These are phyloP conservation scores for Protomyctophum bolini DNA, from an alignment of 2,113 vertebrate species.

Conservation along the genomic window DNA sequence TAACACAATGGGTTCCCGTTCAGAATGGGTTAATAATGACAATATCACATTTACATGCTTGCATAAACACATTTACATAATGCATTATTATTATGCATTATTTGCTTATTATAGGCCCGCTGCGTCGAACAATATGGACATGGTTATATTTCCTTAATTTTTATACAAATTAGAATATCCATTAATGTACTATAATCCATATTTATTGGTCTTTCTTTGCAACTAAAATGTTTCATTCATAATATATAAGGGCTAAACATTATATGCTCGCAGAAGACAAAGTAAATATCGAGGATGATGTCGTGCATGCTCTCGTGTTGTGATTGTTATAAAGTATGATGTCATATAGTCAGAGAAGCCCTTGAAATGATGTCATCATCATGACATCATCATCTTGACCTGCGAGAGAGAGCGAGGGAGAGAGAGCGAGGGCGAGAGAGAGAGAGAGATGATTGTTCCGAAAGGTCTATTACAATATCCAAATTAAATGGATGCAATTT, in stretches of 20 bases:
- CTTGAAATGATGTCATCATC: not conserved
- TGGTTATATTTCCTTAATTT: too few relatives aligned
- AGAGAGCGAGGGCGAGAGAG: too few relatives aligned
- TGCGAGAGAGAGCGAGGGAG: not conserved
- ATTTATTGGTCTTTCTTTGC: too few relatives aligned
- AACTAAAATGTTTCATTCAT: too few relatives aligned
- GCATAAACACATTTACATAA: not conserved
- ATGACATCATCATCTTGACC: not conserved
- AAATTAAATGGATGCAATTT: constrained; percentile 66
- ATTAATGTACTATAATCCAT: too few relatives aligned
- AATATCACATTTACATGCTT: constrained; percentile 12
- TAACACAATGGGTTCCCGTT: too few relatives aligned
- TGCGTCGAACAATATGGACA: too few relatives aligned
- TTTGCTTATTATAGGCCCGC: not conserved
- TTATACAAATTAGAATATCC: too few relatives aligned
- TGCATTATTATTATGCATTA: constrained; percentile 29
- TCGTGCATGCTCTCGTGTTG: too few relatives aligned
- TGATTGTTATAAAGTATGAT: too few relatives aligned
- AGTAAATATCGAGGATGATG: not conserved
- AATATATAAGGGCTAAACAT: not conserved
- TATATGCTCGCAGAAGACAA: not conserved
- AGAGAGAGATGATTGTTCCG: not conserved
- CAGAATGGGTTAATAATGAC: too few relatives aligned
- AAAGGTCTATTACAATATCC: constrained; percentile 46
- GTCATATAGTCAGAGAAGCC: too few relatives aligned